These are phyloP conservation scores for Leucoraja ocellata DNA, from an alignment of 2,797 vertebrate species.

Conservation along the genomic window DNA sequence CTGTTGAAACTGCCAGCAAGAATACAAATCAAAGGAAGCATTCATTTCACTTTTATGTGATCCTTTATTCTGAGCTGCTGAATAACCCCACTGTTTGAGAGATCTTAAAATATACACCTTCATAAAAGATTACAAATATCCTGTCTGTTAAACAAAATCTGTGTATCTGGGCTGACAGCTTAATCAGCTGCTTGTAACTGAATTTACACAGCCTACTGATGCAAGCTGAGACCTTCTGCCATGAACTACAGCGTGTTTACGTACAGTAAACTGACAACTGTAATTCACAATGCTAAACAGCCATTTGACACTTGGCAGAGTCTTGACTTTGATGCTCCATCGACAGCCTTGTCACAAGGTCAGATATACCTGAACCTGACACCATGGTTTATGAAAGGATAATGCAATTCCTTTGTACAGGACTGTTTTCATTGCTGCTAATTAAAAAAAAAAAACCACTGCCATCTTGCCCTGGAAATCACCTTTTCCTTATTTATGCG, in stretches of 20 bases:
- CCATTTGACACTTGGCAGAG: neutral
- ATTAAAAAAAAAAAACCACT: neutral
- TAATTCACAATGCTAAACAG: neutral
- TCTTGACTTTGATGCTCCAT: neutral
- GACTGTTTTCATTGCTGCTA: neutral
- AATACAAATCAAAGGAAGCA: constrained; percentile 20
- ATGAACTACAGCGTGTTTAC: constrained; percentile 27
- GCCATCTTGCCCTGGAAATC: neutral
- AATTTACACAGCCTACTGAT: constrained; percentile 14
- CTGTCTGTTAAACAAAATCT: neutral
- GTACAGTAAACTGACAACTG: constrained; percentile 28
- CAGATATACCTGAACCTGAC: neutral
- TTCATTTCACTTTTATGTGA: constrained; percentile 7
- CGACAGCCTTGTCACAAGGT: neutral
- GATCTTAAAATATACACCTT: neutral
- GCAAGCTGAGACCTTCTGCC: neutral
- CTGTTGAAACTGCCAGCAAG: neutral
- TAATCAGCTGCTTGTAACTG: constrained; percentile 18
- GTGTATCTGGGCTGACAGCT: neutral
- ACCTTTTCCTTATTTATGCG: neutral
- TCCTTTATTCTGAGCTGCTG: constrained; percentile 16
- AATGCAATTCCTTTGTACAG: neutral
- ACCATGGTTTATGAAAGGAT: neutral
- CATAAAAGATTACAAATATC: constrained; percentile 5
- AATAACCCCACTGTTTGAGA: neutral